Conservation (phyloP, 2,888 invertebrate genomes). For the Tipula unca region DNA sequence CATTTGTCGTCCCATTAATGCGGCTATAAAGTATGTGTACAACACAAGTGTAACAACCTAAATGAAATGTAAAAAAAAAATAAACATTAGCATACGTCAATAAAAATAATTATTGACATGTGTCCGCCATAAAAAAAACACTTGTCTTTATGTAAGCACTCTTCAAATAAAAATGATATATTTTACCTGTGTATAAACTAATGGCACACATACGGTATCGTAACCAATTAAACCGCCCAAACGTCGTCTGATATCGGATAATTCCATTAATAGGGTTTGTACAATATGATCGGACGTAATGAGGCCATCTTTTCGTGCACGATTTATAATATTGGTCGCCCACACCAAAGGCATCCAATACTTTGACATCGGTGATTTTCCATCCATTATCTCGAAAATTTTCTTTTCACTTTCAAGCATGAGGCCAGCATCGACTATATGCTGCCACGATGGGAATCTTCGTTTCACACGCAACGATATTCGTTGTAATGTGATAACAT, state of each 20-base stretch:
- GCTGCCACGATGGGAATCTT: constrained; percentile 81
- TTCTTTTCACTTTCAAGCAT: constrained; percentile 88
- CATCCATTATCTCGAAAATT: constrained; percentile 83
- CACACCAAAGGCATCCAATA: constrained; percentile 92
- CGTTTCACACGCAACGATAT: constrained; percentile 81
- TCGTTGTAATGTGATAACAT: constrained; percentile 80
- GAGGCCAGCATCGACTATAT: constrained; percentile 82
- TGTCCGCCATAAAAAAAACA: background rate
- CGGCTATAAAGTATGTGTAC: constrained; percentile 85
- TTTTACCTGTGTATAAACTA: constrained; percentile 86
- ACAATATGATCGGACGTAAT: constrained; percentile 87
- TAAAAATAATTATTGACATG: background rate
- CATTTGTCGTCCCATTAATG: constrained; percentile 80
- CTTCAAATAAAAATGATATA: too few species aligned
- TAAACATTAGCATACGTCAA: background rate
- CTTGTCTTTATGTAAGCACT: background rate
- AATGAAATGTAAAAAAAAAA: constrained; percentile 31
- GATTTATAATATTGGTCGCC: constrained; percentile 86
- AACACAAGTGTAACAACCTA: constrained; percentile 88
- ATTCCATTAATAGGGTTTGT: constrained; percentile 78
- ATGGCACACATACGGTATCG: constrained; percentile 84
- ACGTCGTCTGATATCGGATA: constrained; percentile 78
- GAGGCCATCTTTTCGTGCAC: constrained; percentile 74
- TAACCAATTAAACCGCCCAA: constrained; percentile 81
- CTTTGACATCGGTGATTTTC: constrained; percentile 81